Evolutionary conservation across 1,140 invertebrate genomes (phyloP).

Genomic region (Ips nitidus): DNA sequence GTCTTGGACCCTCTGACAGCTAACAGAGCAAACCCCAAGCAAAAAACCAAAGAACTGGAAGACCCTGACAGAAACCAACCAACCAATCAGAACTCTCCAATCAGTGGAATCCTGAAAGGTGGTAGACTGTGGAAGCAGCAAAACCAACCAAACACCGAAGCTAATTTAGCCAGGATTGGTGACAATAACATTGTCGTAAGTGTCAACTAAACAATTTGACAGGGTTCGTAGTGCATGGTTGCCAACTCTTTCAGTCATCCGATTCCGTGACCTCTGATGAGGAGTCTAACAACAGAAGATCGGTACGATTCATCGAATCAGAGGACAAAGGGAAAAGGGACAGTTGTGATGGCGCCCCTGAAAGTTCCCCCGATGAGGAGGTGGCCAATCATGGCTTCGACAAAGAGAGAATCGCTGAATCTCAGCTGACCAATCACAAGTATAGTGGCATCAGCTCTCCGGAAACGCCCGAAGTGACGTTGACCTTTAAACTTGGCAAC

Average conservation of each 20-base stretch:
- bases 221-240: no score
- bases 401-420: slow-evolving; percentile 4
- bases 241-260: slow-evolving; percentile 34
- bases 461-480: slow-evolving; percentile 56
- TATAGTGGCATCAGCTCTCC: slow-evolving; percentile 35
- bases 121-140: slow-evolving; percentile 64
- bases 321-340: slow-evolving; percentile 41
- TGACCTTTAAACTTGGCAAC: slow-evolving; percentile 63
- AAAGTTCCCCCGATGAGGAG: slow-evolving; percentile 39
- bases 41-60: slow-evolving; percentile 18
- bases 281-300: slow-evolving; percentile 54
- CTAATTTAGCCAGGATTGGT: background rate
- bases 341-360: slow-evolving; percentile 43
- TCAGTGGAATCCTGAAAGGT: slow-evolving; percentile 64
- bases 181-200: slow-evolving; percentile 10
- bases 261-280: slow-evolving; percentile 54
- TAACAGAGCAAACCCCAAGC: slow-evolving; percentile 62
- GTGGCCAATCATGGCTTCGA: background rate
- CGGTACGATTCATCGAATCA: slow-evolving; percentile 57
- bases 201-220: background rate
- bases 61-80: slow-evolving; percentile 9
- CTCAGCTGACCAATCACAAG: slow-evolving; percentile 7
- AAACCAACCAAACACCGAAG: slow-evolving; percentile 39
- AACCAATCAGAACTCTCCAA: slow-evolving; percentile 54
- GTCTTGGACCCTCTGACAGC: slow-evolving; percentile 70